Percentiles rank a stretch among this genome's conserved stretches.
These are phyloP conservation scores for Noctilio leporinus DNA, from an alignment of 2,113 vertebrate species.

Conservation along the genomic window DNA sequence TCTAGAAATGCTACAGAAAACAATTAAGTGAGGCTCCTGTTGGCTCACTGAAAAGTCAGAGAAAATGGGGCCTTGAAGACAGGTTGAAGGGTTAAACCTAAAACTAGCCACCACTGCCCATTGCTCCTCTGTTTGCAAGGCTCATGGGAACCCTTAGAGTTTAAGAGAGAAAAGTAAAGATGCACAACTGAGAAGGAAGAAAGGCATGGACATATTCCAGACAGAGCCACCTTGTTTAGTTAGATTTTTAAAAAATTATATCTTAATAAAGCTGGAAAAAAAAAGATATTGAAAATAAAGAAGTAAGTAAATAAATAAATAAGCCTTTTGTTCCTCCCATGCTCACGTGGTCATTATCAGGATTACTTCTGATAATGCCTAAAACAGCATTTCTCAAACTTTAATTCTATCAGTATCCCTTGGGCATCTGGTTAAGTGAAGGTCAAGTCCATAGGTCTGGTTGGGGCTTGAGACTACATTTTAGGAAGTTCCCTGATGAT, in stretches of 20 bases:
- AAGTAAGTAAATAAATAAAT: not conserved
- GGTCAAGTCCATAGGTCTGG: not conserved
- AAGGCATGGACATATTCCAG: too few species aligned
- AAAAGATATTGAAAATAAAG: not conserved
- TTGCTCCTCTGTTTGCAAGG: too few species aligned
- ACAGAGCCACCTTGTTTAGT: too few species aligned
- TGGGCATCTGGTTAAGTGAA: not conserved
- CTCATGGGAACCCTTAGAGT: too few species aligned
- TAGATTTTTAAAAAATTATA: not conserved
- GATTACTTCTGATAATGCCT: not conserved
- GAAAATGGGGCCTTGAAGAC: too few species aligned
- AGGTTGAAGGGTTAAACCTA: too few species aligned
- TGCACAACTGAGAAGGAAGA: too few species aligned
- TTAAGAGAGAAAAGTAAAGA: too few species aligned
- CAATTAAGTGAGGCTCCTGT: too few species aligned
- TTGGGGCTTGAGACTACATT: not conserved
- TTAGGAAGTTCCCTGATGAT: not conserved
- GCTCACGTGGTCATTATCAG: not conserved
- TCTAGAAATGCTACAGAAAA: too few species aligned
- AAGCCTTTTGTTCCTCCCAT: not conserved
- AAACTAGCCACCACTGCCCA: too few species aligned
- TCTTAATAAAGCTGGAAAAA: not conserved
- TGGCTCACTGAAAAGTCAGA: too few species aligned
- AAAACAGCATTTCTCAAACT: not conserved
- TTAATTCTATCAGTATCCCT: not conserved